A percentile compares a stretch with the other conserved stretches of the same genome.
Conservation (phyloP, 2,113 vertebrate species). For the Paralichthys olivaceus region DNA sequence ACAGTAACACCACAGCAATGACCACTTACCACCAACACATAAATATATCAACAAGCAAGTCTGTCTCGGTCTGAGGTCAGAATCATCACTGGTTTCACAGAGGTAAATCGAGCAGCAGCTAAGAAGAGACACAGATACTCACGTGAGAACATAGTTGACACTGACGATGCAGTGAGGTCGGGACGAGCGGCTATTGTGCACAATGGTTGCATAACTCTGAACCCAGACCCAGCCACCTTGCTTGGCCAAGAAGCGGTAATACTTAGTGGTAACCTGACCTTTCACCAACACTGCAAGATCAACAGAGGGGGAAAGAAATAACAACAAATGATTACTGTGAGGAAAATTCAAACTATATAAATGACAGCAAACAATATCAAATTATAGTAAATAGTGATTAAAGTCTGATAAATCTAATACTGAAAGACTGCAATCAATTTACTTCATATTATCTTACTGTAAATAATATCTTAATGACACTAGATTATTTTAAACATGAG, state of each 20-base stretch:
- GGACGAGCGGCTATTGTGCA: constrained; percentile 98
- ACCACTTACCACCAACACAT: not conserved
- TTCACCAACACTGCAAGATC: constrained; percentile 91
- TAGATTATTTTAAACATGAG: no score
- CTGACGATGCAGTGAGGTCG: constrained; percentile 98
- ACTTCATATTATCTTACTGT: not conserved
- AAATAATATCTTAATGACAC: not conserved
- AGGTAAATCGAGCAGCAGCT: not conserved
- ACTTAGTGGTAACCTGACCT: constrained; percentile 97
- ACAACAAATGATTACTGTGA: not conserved
- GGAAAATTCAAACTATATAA: not conserved
- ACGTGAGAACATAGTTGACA: constrained; percentile 99
- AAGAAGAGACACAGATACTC: constrained; percentile 75
- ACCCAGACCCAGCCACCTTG: constrained; percentile 99
- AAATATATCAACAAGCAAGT: not conserved
- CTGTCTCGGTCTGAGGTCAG: not conserved
- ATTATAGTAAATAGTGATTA: not conserved
- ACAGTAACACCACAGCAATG: not conserved
- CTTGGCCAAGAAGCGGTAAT: constrained; percentile 96
- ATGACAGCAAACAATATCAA: not conserved
- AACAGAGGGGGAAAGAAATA: not conserved
- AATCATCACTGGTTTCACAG: not conserved
- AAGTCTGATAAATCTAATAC: not conserved
- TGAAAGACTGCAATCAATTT: not conserved
- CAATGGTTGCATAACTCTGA: constrained; percentile 97